Percentiles rank a stretch among this genome's conserved stretches.
phyloP scores from a whole-genome alignment of 2,113 vertebrate genomes.

The Bubo bubo region DNA sequence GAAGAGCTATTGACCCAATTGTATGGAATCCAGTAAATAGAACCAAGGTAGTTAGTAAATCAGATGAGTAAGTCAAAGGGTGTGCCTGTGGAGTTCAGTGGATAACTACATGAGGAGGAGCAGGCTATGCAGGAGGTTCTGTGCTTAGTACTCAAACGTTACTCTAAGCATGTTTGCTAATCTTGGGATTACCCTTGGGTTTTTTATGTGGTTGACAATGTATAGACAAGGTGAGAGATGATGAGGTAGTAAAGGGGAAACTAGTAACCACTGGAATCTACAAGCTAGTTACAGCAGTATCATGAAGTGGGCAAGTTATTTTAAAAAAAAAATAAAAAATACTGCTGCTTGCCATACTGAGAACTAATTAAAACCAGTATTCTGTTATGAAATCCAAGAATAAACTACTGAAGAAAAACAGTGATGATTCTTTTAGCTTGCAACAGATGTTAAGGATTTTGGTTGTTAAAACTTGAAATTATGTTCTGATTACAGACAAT shows the following conservation, averaged over 20 bases:
- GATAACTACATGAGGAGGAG: fast-evolving
- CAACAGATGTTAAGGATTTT: neutral
- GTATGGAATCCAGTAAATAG: neutral
- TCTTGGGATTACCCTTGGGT: neutral
- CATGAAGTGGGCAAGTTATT: neutral
- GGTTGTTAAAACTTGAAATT: neutral
- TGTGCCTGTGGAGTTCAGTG: neutral
- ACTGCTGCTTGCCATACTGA: neutral
- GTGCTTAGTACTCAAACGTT: neutral
- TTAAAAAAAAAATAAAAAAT: neutral
- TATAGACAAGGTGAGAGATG: fast-evolving
- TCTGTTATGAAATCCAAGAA: neutral
- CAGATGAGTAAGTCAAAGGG: neutral
- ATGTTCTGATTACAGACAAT: neutral
- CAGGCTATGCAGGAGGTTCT: neutral
- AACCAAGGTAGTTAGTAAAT: fast-evolving
- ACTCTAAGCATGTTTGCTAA: neutral
- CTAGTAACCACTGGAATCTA: neutral
- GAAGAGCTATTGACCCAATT: neutral
- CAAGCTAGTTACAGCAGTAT: neutral
- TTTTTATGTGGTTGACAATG: neutral
- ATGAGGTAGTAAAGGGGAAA: neutral
- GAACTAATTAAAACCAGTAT: neutral
- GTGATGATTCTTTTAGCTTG: neutral
- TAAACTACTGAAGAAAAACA: neutral